Conservation (phyloP, 2,113 vertebrate species). For the Dromaius novaehollandiae region DNA sequence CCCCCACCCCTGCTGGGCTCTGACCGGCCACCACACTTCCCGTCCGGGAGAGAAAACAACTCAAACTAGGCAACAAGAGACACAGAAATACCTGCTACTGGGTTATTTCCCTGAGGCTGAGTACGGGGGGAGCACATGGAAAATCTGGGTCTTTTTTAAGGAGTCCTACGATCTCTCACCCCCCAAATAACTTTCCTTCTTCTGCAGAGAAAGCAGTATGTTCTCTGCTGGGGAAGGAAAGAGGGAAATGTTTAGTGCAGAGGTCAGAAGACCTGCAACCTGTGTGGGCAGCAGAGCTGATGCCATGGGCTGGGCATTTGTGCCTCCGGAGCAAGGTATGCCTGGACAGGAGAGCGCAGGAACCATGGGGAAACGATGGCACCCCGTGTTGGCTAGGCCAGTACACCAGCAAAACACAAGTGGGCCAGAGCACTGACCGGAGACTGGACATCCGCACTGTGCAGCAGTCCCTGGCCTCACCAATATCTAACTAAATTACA, state of each 20-base stretch:
- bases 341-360: accelerated
- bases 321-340: not conserved
- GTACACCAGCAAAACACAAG: not conserved
- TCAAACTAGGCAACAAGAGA: not conserved
- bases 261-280: not conserved
- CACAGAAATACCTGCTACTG: accelerated
- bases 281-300: not conserved
- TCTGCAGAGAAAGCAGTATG: not conserved
- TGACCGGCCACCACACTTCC: accelerated
- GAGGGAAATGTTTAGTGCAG: not conserved
- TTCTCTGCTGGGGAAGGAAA: not conserved
- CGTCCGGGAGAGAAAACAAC: accelerated
- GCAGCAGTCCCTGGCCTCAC: not conserved
- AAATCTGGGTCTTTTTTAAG: not conserved
- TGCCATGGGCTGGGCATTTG: accelerated
- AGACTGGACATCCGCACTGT: not conserved
- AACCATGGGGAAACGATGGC: not conserved
- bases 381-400: accelerated
- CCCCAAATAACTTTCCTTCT: accelerated
- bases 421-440: not conserved
- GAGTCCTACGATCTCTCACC: not conserved
- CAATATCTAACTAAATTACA: not conserved
- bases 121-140: accelerated
- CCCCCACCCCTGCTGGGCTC: accelerated
- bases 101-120: not conserved